Evolutionary conservation across 2,113 vertebrate species (phyloP).

Genomic region (Actenoides lindsayi): DNA sequence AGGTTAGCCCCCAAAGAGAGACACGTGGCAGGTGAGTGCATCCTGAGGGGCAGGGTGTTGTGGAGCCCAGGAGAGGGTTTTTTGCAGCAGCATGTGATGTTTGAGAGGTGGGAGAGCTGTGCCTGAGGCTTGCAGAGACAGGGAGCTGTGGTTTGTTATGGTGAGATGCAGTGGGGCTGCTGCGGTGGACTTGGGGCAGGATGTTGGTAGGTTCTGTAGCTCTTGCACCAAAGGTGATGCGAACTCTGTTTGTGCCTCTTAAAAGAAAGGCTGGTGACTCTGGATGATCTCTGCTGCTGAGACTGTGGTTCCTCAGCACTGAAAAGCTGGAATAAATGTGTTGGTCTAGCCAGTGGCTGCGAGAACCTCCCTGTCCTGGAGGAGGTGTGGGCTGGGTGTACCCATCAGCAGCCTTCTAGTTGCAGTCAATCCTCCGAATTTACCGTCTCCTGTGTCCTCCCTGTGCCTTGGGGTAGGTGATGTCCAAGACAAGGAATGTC

Average conservation of each 20-base stretch:
- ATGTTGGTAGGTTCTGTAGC: background rate
- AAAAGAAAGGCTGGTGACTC: background rate
- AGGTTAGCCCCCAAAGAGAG: background rate
- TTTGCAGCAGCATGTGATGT: background rate
- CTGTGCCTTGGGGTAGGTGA: background rate
- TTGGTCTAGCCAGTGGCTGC: background rate
- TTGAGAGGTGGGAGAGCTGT: background rate
- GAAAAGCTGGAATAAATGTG: background rate
- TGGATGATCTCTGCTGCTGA: background rate
- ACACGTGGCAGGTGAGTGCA: rapidly evolving
- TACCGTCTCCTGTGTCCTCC: background rate
- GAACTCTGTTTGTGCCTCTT: rapidly evolving
- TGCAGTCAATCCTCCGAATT: background rate
- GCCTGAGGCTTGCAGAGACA: background rate
- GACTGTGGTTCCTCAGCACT: background rate
- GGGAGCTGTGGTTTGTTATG: background rate
- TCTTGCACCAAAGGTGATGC: background rate
- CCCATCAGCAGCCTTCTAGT: background rate
- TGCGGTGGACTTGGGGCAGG: background rate
- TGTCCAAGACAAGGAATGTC: background rate
- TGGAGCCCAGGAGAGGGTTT: background rate
- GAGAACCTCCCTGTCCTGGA: background rate
- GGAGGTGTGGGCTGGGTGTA: background rate
- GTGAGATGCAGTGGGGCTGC: background rate
- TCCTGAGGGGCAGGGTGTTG: rapidly evolving